A percentile compares a stretch with the other conserved stretches of the same genome.
Evolutionary conservation across 2,113 vertebrate species (phyloP).

Genomic region (cat (Felis catus)): F.catus_Fca126_mat1.0 CM031416.1:122729501-122730000

Average conservation of each 20-base stretch:
- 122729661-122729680: background rate
- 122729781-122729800: background rate
- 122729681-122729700: background rate
- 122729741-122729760: no score
- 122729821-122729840: background rate
- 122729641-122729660: background rate
- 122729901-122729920: background rate
- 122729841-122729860: background rate
- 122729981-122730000: background rate
- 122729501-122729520: background rate
- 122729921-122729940: background rate
- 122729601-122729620: constrained; percentile 1
- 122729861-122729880: background rate
- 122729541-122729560: background rate
- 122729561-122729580: background rate
- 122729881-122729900: background rate
- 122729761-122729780: background rate
- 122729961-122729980: background rate
- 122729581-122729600: background rate
- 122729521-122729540: background rate
- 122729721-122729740: no score
- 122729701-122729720: no score
- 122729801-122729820: background rate
- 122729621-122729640: background rate
- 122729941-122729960: background rate